These are phyloP conservation scores for Cavia porcellus DNA, from an alignment of 2,113 vertebrate genomes.

Conservation along the genomic window DNA sequence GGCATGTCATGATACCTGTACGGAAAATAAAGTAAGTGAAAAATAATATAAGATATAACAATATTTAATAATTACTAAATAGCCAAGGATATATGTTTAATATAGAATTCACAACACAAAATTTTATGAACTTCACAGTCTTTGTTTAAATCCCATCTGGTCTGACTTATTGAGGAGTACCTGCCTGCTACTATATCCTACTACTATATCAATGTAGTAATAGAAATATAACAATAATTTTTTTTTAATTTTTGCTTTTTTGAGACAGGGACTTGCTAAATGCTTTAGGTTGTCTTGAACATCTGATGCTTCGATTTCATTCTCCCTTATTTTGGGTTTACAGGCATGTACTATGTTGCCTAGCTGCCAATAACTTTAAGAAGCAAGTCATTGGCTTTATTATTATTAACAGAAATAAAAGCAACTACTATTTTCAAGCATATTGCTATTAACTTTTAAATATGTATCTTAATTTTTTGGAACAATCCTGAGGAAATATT, in stretches of 20 bases:
- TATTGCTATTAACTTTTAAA: neutral
- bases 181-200: neutral
- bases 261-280: neutral
- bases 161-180: neutral
- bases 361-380: neutral
- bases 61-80: neutral
- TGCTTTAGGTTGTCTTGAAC: neutral
- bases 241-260: neutral
- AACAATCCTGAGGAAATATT: constrained; percentile 29
- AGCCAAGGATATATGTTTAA: constrained; percentile 21
- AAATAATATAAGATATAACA: constrained; percentile 39
- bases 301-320: neutral
- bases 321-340: neutral
- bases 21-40: constrained; percentile 22
- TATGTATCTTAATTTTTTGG: neutral
- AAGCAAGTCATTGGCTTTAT: neutral
- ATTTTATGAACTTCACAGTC: neutral
- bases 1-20: constrained; percentile 99
- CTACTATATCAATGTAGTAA: constrained; percentile 3
- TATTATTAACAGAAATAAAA: constrained; percentile 57
- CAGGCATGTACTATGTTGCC: neutral
- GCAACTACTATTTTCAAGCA: constrained; percentile 14
- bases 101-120: constrained; percentile 3
- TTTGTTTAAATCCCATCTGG: constrained; percentile 33
- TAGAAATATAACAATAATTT: neutral